Evolutionary conservation across 2,797 vertebrate species (phyloP), one percentile per base, ranked within the genome.

Genomic region (Siniperca scherzeri): DNA sequence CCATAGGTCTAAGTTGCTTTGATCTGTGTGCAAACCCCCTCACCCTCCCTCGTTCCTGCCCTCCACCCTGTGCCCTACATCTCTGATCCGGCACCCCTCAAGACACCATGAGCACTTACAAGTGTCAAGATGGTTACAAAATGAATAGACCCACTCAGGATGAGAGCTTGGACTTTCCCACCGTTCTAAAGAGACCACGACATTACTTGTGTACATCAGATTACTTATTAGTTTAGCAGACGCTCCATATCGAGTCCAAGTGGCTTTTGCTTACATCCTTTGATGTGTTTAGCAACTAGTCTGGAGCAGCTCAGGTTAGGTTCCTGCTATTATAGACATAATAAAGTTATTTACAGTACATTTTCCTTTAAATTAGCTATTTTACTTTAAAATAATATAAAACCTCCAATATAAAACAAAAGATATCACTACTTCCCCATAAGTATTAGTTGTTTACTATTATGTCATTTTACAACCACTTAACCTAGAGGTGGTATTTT

Each of bases 221-320:
- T 93, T 93, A 92, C 92, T 91, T 91, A 93, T 93, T 91, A 93
- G 80, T 74, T 94, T 88, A 93, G 85, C 89, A 95, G 93, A 90
- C 87, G 70, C 82, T 72, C 25, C 77, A 4, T 4, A 42, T 67
- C 60, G n/a, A 68, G 40, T 93, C 91, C 91, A 93, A 89, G 90
- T 88, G 81, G 79, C 81, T 66, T 91, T 88, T 85, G 40, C 90
- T 93, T 90, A 88, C 92, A 89, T 71, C 74, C 76, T 86, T 86
- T 78, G 83, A 89, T 89, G 83, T 79, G 70, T 85, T 89, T 78
- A 86, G 89, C 85, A 84, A 81, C 80, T 74, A 40, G 75, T 74
- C 21, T 57, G 68, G 50, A 81, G 83, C 76, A 85, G 73, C 88
- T 89, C 65, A 90, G 80, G 70, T 83, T 83, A 87, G 42, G 5